Conservation (phyloP, 2,113 vertebrate species). For the Nyctereutes procyonoides region DNA sequence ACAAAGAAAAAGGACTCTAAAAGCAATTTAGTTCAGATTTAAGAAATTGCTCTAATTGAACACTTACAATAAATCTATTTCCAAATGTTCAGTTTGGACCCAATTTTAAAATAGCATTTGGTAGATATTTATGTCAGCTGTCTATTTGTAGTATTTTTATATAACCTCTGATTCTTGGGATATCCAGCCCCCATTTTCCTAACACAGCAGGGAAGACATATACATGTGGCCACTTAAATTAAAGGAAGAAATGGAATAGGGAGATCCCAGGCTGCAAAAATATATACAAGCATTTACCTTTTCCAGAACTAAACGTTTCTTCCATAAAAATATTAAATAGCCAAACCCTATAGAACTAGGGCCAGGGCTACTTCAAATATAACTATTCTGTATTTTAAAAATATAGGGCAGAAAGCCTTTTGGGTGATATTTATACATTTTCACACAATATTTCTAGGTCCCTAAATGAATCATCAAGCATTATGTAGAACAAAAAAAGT, state of each 20-base stretch:
- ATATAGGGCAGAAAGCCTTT: conserved; percentile 92
- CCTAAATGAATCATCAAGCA: conserved; percentile 86
- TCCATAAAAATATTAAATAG: conserved; percentile 92
- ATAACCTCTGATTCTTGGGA: conserved; percentile 85
- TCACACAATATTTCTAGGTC: conserved; percentile 87
- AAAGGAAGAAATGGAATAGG: conserved; percentile 85
- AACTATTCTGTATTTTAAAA: conserved; percentile 91
- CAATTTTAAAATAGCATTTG: conserved; percentile 78
- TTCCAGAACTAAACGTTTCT: conserved; percentile 89
- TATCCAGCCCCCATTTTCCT: conserved; percentile 88
- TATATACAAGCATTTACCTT: conserved; percentile 90
- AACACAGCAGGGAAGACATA: conserved; percentile 89
- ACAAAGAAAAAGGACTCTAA: conserved; percentile 81
- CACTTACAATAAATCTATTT: conserved; percentile 79
- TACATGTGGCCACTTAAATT: conserved; percentile 88
- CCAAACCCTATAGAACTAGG: conserved; percentile 93
- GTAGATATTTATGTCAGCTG: conserved; percentile 73
- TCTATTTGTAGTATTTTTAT: conserved; percentile 77
- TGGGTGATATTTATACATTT: conserved; percentile 89
- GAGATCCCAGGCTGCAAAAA: conserved; percentile 88
- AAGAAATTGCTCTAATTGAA: conserved; percentile 74
- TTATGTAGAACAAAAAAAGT: conserved; percentile 85
- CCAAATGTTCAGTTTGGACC: conserved; percentile 65
- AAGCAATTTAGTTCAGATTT: conserved; percentile 77
- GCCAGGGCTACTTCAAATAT: conserved; percentile 89